Base-by-base conservation (phyloP, 2,797 vertebrate species). In the Gymnoscopelus braueri region DNA sequence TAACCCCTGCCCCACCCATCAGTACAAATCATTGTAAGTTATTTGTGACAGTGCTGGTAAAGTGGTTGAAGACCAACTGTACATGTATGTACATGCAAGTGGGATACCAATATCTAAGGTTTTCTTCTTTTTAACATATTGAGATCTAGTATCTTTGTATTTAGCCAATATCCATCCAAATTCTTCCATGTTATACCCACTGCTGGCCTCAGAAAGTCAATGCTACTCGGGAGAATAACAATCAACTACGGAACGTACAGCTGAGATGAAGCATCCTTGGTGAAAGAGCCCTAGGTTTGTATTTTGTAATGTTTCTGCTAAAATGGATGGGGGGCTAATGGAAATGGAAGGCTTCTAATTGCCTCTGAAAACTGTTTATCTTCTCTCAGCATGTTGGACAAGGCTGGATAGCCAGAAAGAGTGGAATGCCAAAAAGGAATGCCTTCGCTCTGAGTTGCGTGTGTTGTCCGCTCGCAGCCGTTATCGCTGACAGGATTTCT, bases 401-500 rank as follows among this genome's bases (percentile, higher is more conserved):
- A 56, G 29, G 52, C 19, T 65, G 58, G 67, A 82, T 76, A 69
- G 77, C 24, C 12, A 51, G 53, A 48, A 60, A 35, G 23, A 15
- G 54, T 11, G 44, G 48, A 77, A 69, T 26, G 44, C 26, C n/a
- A 29, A 59, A 39, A 11, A 24, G 39, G 50, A 71, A 63, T 60
- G 66, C 7, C 12, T 58, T 63, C 54, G 55, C 14, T 72, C 60
- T 66, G 71, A 10, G 79, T 76, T 79, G 69, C 80, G 72, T 78
- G 77, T 79, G 78, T 75, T 63, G 77, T 81, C 75, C 82, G 71
- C 74, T 78, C 60, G 44, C 53, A 67, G 75, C 8, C 35, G 48
- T 48, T 52, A 23, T 68, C 55, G 8, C 59, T 50, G 72, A 66
- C 78, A 44, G 55, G 67, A 72, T 61, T 80, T 78, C 71, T 64